phyloP scores from a whole-genome alignment of 2,113 vertebrate species.

The Tiliqua scincoides region DNA sequence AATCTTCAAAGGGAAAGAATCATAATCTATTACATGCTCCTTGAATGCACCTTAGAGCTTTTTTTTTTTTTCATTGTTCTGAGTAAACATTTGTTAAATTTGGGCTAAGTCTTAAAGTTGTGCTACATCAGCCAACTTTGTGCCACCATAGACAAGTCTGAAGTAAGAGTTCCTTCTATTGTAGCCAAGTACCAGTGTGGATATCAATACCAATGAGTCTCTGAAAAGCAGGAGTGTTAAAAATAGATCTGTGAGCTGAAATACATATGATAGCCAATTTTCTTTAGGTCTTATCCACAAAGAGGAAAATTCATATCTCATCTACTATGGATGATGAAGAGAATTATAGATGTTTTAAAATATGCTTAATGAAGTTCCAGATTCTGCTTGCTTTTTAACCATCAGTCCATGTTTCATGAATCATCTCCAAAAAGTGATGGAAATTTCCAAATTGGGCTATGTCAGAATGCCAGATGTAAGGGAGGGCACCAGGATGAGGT shows the following conservation, averaged over 20 bases:
- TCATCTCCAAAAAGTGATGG: too few relatives aligned
- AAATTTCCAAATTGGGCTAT: too few relatives aligned
- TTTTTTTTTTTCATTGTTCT: neutral
- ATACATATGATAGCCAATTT: conserved; percentile 15
- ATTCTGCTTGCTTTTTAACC: too few relatives aligned
- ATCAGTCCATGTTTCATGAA: too few relatives aligned
- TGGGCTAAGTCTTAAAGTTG: neutral
- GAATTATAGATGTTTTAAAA: neutral
- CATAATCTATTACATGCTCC: neutral
- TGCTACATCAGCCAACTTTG: neutral
- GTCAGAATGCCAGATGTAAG: too few relatives aligned
- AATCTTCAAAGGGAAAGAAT: neutral
- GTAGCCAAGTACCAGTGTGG: neutral
- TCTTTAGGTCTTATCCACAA: conserved; percentile 19
- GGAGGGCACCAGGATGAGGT: too few relatives aligned
- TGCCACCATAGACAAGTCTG: conserved; percentile 1
- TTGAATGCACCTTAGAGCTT: neutral
- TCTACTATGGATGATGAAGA: neutral
- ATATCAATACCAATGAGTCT: neutral
- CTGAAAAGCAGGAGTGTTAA: conserved; percentile 2
- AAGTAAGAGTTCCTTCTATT: neutral
- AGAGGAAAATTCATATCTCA: conserved; percentile 19
- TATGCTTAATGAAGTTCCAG: too few relatives aligned
- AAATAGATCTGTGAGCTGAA: conserved; percentile 19
- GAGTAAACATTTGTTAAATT: neutral